phyloP scores from a whole-genome alignment of 1,140 invertebrate genomes.

The Sitophilus oryzae region DNA sequence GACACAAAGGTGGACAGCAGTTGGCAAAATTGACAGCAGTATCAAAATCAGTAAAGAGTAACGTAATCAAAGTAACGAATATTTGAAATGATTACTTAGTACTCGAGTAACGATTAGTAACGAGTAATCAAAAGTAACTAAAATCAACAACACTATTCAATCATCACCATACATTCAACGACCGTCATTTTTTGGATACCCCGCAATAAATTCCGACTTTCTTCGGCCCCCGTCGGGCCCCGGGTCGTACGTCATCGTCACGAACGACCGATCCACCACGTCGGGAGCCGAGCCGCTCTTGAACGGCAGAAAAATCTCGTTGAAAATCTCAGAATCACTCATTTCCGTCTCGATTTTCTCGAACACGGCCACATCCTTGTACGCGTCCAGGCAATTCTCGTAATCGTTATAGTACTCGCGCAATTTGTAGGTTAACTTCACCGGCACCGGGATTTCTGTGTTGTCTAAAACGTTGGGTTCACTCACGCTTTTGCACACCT shows the following conservation, averaged over 20 bases:
- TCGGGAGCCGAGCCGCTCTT: slow-evolving; percentile 39
- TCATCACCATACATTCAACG: too few relatives aligned
- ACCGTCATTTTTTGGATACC: slow-evolving; percentile 27
- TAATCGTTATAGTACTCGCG: slow-evolving; percentile 44
- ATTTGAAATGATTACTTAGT: too few relatives aligned
- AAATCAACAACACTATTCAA: too few relatives aligned
- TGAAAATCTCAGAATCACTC: slow-evolving; percentile 38
- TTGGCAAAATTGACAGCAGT: too few relatives aligned
- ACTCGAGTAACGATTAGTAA: too few relatives aligned
- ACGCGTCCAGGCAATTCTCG: slow-evolving; percentile 38
- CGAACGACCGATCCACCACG: slow-evolving; percentile 38
- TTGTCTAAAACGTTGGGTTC: slow-evolving; percentile 34
- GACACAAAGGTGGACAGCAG: too few relatives aligned
- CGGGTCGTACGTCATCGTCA: slow-evolving; percentile 41
- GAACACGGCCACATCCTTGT: slow-evolving; percentile 17
- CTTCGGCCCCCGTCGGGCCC: slow-evolving; percentile 36
- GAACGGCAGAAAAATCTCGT: slow-evolving; percentile 34
- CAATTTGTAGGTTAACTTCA: slow-evolving; percentile 26
- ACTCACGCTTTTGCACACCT: slow-evolving; percentile 33
- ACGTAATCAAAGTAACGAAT: too few relatives aligned
- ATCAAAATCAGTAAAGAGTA: too few relatives aligned
- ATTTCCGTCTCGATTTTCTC: slow-evolving; percentile 29
- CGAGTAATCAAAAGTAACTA: too few relatives aligned
- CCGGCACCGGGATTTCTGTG: slow-evolving; percentile 14
- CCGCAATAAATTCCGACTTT: slow-evolving; percentile 35